Conservation (phyloP, 1,140 invertebrate species). For the Polypedilum pembai region DNA sequence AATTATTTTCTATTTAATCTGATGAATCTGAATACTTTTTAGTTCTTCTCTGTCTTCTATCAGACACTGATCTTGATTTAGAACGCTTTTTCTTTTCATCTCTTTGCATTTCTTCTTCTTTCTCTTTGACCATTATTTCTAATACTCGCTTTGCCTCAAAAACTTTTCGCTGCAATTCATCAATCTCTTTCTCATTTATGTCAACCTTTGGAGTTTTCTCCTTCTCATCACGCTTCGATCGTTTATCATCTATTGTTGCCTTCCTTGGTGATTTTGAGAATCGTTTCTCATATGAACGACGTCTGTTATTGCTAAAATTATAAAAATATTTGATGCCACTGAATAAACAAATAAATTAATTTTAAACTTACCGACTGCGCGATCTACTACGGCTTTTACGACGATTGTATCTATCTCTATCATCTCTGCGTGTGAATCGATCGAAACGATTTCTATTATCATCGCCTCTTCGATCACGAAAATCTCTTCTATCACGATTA, state of each 20-base stretch:
- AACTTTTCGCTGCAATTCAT: not conserved
- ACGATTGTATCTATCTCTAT: not conserved
- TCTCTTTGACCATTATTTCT: conserved; percentile 11
- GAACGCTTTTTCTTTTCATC: conserved; percentile 24
- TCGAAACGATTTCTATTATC: not conserved
- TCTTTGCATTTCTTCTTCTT: conserved; percentile 28
- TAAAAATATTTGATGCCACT: not conserved
- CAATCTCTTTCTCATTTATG: not conserved
- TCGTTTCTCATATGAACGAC: not conserved
- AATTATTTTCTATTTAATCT: not conserved
- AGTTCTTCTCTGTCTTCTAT: not conserved
- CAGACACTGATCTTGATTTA: not conserved
- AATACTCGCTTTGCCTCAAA: conserved; percentile 4
- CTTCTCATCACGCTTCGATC: not conserved
- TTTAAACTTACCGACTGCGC: not conserved
- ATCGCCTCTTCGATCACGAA: not conserved
- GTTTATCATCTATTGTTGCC: not conserved
- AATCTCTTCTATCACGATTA: not conserved
- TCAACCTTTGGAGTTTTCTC: conserved; percentile 10
- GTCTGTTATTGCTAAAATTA: not conserved
- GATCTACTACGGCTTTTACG: not conserved
- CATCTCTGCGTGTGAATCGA: not conserved
- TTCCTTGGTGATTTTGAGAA: not conserved
- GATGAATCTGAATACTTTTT: conserved; percentile 1
- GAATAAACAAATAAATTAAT: not conserved